Conservation (phyloP, 35 echinoderm and acorn worm genomes). For the Patiria miniata region DNA sequence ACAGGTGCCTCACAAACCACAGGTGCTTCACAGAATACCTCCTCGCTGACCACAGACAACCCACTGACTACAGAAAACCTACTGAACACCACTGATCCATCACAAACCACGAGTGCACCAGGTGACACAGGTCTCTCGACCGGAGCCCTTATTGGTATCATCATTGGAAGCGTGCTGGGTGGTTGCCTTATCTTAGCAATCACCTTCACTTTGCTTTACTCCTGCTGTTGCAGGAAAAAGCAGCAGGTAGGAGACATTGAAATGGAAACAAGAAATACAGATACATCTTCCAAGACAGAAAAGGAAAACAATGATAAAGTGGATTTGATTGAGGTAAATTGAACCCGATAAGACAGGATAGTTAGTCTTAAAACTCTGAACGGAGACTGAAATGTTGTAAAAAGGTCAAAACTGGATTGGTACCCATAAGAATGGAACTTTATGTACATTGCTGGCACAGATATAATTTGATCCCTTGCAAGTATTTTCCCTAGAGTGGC, state of each 20-base stretch:
- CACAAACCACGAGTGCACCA: neutral
- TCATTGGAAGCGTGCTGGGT: neutral
- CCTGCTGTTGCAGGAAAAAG: neutral
- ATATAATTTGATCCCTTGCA: no score
- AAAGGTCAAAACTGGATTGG: no score
- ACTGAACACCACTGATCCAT: neutral
- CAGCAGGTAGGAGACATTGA: slow-evolving; percentile 6
- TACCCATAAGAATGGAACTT: no score
- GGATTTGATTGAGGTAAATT: neutral
- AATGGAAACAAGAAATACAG: neutral
- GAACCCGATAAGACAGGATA: no score
- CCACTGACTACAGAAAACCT: neutral
- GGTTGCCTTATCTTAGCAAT: neutral
- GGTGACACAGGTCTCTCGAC: neutral
- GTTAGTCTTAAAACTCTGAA: neutral
- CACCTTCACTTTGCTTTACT: neutral
- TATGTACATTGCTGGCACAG: no score
- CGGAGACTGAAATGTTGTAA: neutral
- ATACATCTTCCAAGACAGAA: neutral
- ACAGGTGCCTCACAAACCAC: neutral
- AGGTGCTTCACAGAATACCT: neutral
- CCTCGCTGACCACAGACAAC: neutral
- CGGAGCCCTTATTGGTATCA: neutral
- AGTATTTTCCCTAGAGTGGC: no score
- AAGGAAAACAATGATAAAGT: neutral